Base-by-base conservation (phyloP, 2,797 vertebrate species). In the Labeo calbasu region DNA sequence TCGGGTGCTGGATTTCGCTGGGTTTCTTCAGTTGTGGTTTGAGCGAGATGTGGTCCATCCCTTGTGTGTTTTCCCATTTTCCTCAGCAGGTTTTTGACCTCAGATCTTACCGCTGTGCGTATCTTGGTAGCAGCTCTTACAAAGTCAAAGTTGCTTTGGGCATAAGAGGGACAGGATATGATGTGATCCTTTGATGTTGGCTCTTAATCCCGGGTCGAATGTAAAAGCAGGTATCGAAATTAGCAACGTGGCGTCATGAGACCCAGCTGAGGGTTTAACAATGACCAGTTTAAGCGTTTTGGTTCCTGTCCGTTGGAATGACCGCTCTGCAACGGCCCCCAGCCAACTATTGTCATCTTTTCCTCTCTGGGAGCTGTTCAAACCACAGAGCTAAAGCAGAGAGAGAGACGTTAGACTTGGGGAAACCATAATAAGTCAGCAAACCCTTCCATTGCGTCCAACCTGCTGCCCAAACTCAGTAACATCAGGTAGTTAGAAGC, bases 11-110 rank as follows among this genome's bases (percentile, higher is more conserved):
- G 63, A 66, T 86, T 86, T 83, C 73, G 70, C 61, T 48, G 51
- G 65, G 28, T 69, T 82, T 65, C 82, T 77, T 89, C 46, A 84
- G 71, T 84, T 87, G 88, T 88, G 88, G 86, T 89, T 75, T 81
- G 77, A 83, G 66, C 40, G n/a, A 70, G 71, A 79, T 80, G 53
- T 51, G 83, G 13, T 84, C 40, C 48, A 13, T 71, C 48, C 80
- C 43, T 59, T 2, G 5, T n/a, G 43, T 70, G 69, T 57, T 82
- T 79, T 70, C 79, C 50, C 65, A 17, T 75, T 71, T 32, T 61
- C 0, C 75, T 77, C 28, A 9, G 43, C 66, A 72, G 55, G 51
- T 63, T 79, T 80, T 78, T 70, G 73, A 85, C 86, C 82, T 59
- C 43, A 32, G 59, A 50, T 73, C 32, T 59, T 66, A 28, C 76